A percentile compares a stretch with the other conserved stretches of the same genome.
phyloP scores from a whole-genome alignment of 1,140 invertebrate genomes.

The Mylabris phalerata region DNA sequence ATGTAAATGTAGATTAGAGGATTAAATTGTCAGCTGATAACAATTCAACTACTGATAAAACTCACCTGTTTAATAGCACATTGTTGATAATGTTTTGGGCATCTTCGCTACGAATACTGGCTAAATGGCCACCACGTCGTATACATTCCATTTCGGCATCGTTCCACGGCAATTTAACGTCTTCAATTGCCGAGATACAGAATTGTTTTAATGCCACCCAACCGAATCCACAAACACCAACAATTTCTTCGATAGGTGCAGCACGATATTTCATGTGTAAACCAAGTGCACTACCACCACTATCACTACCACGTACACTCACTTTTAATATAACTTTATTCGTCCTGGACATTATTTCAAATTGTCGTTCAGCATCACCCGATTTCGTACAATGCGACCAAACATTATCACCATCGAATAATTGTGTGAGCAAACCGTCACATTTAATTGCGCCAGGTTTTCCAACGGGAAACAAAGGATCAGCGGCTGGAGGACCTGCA shows the following conservation, averaged over 20 bases:
- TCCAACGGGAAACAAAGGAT: conserved; percentile 21
- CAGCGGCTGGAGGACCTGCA: conserved; percentile 24
- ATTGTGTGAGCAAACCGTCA: conserved; percentile 46
- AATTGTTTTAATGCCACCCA: conserved; percentile 54
- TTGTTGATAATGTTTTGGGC: conserved; percentile 55
- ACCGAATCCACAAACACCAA: conserved; percentile 55
- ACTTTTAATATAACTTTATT: conserved; percentile 47
- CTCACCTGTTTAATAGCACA: conserved; percentile 54
- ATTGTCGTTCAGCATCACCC: conserved; percentile 47
- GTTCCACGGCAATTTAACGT: conserved; percentile 50
- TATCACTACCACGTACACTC: conserved; percentile 29
- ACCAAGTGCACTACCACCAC: conserved; percentile 38
- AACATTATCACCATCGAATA: conserved; percentile 48
- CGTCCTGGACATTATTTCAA: conserved; percentile 50
- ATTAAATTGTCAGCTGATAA: no score
- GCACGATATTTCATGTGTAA: conserved; percentile 44
- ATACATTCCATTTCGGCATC: conserved; percentile 59
- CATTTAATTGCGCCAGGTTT: conserved; percentile 38
- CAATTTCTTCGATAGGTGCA: conserved; percentile 47
- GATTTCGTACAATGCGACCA: conserved; percentile 52
- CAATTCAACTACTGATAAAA: no score
- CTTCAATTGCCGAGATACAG: conserved; percentile 55
- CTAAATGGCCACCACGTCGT: conserved; percentile 56
- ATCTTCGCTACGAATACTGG: conserved; percentile 52
- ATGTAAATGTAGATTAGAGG: no score